Conservation (phyloP, 2,797 vertebrate species). For the Chrosomus eos region DNA sequence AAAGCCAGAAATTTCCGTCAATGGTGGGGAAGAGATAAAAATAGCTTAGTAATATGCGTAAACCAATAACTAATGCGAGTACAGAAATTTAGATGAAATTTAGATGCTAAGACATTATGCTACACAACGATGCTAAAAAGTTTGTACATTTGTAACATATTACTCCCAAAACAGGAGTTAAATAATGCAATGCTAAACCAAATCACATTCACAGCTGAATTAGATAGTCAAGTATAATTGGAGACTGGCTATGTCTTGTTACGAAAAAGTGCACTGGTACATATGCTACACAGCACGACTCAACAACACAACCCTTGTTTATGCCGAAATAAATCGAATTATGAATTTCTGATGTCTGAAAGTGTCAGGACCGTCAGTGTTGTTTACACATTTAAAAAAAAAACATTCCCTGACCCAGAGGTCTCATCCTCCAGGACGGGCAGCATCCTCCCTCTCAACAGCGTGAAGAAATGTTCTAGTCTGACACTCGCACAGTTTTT, state of each 20-base stretch:
- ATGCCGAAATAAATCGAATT: neutral
- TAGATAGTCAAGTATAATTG: neutral
- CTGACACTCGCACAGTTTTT: conserved; percentile 25
- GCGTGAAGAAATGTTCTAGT: neutral
- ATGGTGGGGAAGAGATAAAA: neutral
- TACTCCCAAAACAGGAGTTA: neutral
- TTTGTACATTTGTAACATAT: neutral
- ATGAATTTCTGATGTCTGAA: conserved; percentile 29
- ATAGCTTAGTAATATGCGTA: neutral
- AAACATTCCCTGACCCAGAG: conserved; percentile 21
- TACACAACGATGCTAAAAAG: neutral
- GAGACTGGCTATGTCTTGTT: neutral
- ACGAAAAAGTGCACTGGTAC: neutral
- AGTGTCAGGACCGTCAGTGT: conserved; percentile 6
- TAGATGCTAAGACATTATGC: neutral
- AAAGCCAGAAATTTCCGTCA: too few species aligned
- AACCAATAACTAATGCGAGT: neutral
- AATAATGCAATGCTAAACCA: neutral
- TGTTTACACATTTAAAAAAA: conserved; percentile 5
- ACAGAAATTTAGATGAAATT: neutral
- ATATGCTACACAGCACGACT: neutral
- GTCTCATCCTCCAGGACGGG: conserved; percentile 24
- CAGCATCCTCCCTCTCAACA: neutral
- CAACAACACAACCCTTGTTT: neutral
- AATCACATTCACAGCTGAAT: neutral